A percentile compares a stretch with the other conserved stretches of the same genome.
Conservation (phyloP, 1,140 invertebrate genomes). For the Panulirus ornatus region DNA sequence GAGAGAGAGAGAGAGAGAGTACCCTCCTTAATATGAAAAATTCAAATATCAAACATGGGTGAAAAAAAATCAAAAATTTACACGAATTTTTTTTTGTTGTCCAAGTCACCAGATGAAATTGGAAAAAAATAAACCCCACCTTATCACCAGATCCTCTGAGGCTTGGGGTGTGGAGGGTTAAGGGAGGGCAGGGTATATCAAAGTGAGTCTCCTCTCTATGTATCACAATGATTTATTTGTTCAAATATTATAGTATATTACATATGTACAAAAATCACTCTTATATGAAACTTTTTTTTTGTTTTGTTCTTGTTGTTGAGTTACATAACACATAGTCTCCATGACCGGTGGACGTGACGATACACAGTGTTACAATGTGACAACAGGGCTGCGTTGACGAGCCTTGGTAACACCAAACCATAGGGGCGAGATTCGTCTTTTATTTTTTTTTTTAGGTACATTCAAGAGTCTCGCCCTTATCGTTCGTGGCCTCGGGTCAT, state of each 20-base stretch:
- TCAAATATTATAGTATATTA: conserved; percentile 70
- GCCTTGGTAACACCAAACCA: too few species aligned
- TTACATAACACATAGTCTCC: conserved; percentile 37
- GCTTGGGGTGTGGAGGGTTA: neutral
- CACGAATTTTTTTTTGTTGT: too few species aligned
- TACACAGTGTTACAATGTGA: neutral
- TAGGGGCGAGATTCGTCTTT: too few species aligned
- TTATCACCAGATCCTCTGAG: too few species aligned
- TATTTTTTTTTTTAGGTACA: too few species aligned
- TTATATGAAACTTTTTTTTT: conserved; percentile 68
- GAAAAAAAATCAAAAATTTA: too few species aligned
- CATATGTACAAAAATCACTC: conserved; percentile 71
- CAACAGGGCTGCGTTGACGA: too few species aligned
- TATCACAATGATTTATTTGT: conserved; percentile 71
- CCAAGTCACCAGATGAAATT: too few species aligned
- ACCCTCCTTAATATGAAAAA: neutral
- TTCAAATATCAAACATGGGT: neutral
- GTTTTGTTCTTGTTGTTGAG: too few species aligned
- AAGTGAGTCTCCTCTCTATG: conserved; percentile 5
- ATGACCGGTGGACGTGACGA: neutral
- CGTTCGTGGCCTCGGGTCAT: neutral
- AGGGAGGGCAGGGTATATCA: neutral
- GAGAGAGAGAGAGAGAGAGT: conserved; percentile 32
- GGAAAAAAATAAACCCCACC: neutral
- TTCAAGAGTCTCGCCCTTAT: neutral